These are phyloP conservation scores for Salvator merianae DNA, from an alignment of 2,113 vertebrate genomes.

Conservation along the genomic window DNA sequence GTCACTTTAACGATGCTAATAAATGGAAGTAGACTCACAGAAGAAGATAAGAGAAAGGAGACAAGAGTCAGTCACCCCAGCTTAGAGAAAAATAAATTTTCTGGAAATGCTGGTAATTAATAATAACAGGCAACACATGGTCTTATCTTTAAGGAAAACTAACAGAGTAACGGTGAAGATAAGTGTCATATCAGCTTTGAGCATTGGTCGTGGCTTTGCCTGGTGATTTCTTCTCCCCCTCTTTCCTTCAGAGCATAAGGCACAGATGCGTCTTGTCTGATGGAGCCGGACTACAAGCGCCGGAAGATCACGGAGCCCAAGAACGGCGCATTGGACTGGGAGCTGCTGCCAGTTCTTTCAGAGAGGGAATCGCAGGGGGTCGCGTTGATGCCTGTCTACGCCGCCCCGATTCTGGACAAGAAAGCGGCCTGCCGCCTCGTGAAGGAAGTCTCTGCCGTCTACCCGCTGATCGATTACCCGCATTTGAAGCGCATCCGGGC, in stretches of 20 bases:
- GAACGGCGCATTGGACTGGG: slow-evolving; percentile 64
- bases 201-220: background rate
- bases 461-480: slow-evolving; percentile 72
- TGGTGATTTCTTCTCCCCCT: too few relatives aligned
- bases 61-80: background rate
- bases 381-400: slow-evolving; percentile 76
- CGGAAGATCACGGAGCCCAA: slow-evolving; percentile 36
- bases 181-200: background rate
- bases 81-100: background rate
- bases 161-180: too few relatives aligned
- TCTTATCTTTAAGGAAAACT: background rate
- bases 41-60: too few relatives aligned
- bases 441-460: slow-evolving; percentile 67
- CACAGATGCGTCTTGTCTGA: slow-evolving; percentile 16
- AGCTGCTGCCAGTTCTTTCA: slow-evolving; percentile 80
- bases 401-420: slow-evolving; percentile 81
- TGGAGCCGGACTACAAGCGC: slow-evolving; percentile 77
- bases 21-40: too few relatives aligned
- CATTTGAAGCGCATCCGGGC: slow-evolving; percentile 87
- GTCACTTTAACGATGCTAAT: too few relatives aligned
- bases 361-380: slow-evolving; percentile 75
- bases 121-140: background rate
- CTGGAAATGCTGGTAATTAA: background rate
- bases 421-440: slow-evolving; percentile 81
- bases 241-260: background rate